These are phyloP conservation scores for Scolopax bukidnonensis DNA, from an alignment of 2,797 vertebrate species.

Conservation along the genomic window DNA sequence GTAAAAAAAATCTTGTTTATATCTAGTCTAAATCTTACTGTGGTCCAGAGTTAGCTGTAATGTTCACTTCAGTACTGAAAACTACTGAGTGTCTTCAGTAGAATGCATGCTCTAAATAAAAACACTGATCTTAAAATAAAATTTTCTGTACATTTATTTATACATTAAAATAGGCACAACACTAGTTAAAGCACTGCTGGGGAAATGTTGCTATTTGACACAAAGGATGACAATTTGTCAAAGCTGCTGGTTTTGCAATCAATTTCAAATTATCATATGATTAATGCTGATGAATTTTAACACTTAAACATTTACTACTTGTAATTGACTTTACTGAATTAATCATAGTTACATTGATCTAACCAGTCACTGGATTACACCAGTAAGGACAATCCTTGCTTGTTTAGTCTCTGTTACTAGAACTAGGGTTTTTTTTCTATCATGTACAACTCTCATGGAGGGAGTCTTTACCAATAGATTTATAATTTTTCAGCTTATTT, in stretches of 20 bases:
- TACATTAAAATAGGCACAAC: background rate
- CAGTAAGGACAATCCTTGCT: background rate
- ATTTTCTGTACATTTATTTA: background rate
- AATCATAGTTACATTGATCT: background rate
- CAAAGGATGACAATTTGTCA: background rate
- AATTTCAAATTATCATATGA: background rate
- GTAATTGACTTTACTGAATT: background rate
- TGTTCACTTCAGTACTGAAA: background rate
- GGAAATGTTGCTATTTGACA: background rate
- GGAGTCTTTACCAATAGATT: background rate
- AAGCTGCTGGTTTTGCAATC: background rate
- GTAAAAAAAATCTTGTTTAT: background rate
- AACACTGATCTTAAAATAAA: background rate
- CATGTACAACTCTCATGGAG: accelerated
- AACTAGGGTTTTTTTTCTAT: background rate
- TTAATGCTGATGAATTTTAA: background rate
- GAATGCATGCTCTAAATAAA: background rate
- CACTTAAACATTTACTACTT: background rate
- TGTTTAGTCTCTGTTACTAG: background rate
- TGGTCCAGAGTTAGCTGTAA: background rate
- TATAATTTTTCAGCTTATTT: background rate
- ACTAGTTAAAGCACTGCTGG: background rate
- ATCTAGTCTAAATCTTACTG: background rate
- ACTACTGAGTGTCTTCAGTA: background rate
- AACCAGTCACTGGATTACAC: background rate